Evolutionary conservation across 2,113 vertebrate species (phyloP).

Genomic region (Phocoena sinus): DNA sequence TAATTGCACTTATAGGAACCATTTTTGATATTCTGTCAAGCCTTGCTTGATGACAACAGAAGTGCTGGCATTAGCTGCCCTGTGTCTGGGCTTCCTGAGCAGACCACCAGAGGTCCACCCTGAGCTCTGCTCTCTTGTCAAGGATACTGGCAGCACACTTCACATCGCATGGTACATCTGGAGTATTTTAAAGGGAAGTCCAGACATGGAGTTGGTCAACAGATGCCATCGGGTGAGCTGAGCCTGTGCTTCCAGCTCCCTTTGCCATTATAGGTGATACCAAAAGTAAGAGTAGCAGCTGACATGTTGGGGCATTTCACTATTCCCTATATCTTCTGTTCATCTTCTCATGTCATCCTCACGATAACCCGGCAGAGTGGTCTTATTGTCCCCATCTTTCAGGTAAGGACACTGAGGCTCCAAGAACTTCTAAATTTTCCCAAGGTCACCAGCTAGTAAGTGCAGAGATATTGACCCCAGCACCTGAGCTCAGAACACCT

Average conservation of each 20-base stretch:
- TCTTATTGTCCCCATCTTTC: background rate
- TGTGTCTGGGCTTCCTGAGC: background rate
- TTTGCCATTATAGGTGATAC: background rate
- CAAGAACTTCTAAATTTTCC: background rate
- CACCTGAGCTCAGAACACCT: background rate
- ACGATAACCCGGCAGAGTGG: background rate
- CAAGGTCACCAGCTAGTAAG: background rate
- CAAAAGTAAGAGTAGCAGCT: background rate
- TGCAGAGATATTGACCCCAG: background rate
- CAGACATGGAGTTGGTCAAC: no score
- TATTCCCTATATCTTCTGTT: background rate
- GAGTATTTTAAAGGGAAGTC: background rate
- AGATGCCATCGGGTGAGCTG: background rate
- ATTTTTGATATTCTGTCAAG: background rate
- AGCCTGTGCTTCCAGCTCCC: background rate
- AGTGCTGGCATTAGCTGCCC: accelerated
- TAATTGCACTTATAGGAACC: no score
- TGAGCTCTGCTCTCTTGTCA: background rate
- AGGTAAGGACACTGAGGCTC: background rate
- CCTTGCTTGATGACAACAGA: background rate
- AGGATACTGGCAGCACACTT: background rate
- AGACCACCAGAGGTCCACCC: background rate
- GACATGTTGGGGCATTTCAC: accelerated
- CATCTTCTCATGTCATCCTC: background rate
- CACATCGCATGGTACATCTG: accelerated